Base-by-base conservation (phyloP, 1,140 invertebrate species). In the Radopholus similis region DNA sequence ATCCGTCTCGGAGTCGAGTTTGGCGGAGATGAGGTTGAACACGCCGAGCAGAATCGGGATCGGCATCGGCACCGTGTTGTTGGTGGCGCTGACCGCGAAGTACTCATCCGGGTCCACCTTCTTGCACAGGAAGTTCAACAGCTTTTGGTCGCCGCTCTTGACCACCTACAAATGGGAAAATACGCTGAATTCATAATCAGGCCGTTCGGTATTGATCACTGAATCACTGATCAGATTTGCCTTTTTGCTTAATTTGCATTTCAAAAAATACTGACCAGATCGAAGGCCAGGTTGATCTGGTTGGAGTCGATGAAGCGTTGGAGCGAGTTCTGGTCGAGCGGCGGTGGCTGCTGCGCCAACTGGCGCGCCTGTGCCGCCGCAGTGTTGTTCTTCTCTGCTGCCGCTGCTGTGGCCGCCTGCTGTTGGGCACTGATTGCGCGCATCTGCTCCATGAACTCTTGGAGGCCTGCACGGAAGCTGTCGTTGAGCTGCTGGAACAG, bases 401-500 rank as follows among this genome's bases (percentile, higher is more conserved):
- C 21, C n/a, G 32, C 21, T 42, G 35, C 49, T 40, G 47, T 28
- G 42, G 42, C 40, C 32, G 42, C 18, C 32, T 47, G 49, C 49
- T 66, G 64, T 15, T 47, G 51, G 49, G 44, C 49, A 37, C 11
- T 60, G 49, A 64, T n/a, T 15, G 51, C 21, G 23, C 37, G 72
- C 9, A 71, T 18, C 18, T 71, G 69, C 4, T 71, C 69, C 18
- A 71, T 21, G 26, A 71, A 71, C 34, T 71, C 69, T 44, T 71
- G 68, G 18, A 70, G 66, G 8, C 69, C 69, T 11, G 40, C 26
- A 15, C 68, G 51, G 40, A 71, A 58, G 23, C 21, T 74, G 34
- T 71, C 69, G 44, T 74, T 71, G 34, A 71, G 28, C 28, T 72
- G 71, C 15, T 75, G 65, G 49, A 72, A 75, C 6, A 72, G 64